Conservation (phyloP, 2,113 vertebrate species). For the Noturus placidus region DNA sequence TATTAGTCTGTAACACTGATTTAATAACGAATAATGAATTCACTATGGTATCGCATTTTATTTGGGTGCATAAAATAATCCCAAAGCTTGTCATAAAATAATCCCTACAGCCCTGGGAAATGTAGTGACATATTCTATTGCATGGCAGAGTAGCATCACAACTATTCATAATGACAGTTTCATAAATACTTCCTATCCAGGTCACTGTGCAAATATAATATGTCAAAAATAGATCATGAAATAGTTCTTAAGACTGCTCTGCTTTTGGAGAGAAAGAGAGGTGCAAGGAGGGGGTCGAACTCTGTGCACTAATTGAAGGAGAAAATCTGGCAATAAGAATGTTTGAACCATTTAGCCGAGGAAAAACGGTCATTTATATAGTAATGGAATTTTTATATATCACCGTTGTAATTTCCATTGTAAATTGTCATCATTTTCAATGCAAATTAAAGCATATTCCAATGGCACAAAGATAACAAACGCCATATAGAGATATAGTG, state of each 20-base stretch:
- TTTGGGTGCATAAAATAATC: not conserved
- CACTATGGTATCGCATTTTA: not conserved
- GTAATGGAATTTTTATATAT: slow-evolving; percentile 27
- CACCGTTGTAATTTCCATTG: slow-evolving; percentile 26
- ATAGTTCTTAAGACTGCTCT: slow-evolving; percentile 76
- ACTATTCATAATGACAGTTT: slow-evolving; percentile 37
- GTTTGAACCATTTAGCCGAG: not conserved
- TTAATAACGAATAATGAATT: not conserved
- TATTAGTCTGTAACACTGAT: not conserved
- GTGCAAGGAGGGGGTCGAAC: not conserved
- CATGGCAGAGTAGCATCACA: slow-evolving; percentile 17
- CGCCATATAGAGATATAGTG: not conserved
- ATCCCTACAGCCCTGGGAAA: slow-evolving; percentile 4
- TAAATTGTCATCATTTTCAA: not conserved
- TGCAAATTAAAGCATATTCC: not conserved
- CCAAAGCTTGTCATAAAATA: slow-evolving; percentile 9
- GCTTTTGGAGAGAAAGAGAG: slow-evolving; percentile 61
- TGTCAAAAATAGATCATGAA: slow-evolving; percentile 78
- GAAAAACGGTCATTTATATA: not conserved
- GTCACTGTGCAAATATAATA: slow-evolving; percentile 76
- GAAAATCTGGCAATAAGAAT: not conserved
- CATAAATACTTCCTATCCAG: slow-evolving; percentile 57
- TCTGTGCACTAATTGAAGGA: not conserved
- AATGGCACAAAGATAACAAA: not conserved
- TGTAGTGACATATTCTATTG: slow-evolving; percentile 16